Percentiles rank a stretch among this genome's conserved stretches.
phyloP scores from a whole-genome alignment of 2,797 vertebrate species.

The Lindbergichthys nudifrons region DNA sequence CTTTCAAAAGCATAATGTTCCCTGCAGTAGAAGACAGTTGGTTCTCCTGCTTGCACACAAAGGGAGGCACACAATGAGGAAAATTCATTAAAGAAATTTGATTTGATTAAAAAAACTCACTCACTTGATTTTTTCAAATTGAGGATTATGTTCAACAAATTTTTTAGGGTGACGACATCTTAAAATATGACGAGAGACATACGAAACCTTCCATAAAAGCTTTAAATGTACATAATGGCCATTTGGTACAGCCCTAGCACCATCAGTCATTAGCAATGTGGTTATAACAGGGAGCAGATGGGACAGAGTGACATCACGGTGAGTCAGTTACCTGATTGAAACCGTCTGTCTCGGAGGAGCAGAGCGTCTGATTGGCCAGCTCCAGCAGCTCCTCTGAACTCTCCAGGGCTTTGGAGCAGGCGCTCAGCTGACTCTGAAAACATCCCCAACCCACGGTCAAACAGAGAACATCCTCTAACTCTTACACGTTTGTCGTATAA shows the following conservation, averaged over 20 bases:
- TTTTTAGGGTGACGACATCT: too few relatives aligned
- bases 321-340: slow-evolving; percentile 88
- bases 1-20: too few relatives aligned
- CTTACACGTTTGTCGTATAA: slow-evolving; percentile 42
- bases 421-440: slow-evolving; percentile 90
- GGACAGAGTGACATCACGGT: background rate
- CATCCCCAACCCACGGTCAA: slow-evolving; percentile 33
- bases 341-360: slow-evolving; percentile 84
- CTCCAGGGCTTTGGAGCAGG: slow-evolving; percentile 94
- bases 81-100: too few relatives aligned
- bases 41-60: too few relatives aligned
- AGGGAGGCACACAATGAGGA: too few relatives aligned
- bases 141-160: too few relatives aligned
- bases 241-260: background rate
- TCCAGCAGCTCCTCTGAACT: slow-evolving; percentile 96
- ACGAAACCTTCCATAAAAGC: too few relatives aligned
- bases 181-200: too few relatives aligned
- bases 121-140: too few relatives aligned
- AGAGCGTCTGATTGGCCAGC: slow-evolving; percentile 93
- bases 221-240: too few relatives aligned
- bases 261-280: slow-evolving; percentile 21
- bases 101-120: too few relatives aligned
- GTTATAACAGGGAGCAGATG: slow-evolving; percentile 22
- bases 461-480: slow-evolving; percentile 6
- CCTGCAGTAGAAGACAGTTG: too few relatives aligned